Base-by-base conservation (phyloP, 2,113 vertebrate genomes). In the Leiothrix lutea region DNA sequence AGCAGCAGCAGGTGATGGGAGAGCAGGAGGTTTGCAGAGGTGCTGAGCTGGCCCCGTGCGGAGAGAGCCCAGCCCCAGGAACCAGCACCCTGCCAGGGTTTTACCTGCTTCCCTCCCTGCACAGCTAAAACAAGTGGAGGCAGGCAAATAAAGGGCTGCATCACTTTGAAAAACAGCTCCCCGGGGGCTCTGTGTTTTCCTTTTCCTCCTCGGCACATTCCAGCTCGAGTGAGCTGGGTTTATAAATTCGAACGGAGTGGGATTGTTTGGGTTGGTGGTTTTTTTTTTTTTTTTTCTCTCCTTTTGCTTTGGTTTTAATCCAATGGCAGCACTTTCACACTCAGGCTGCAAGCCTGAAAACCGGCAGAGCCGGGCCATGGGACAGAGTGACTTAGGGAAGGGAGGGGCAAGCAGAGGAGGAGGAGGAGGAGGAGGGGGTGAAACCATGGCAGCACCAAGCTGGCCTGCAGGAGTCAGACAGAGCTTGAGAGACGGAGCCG, bases 131-230 rank as follows among this genome's bases (percentile, higher is more conserved):
- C 45, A 24, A 66, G 57, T 5, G 31, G 1, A 50, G 11, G 50
- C 67, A 74, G 70, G 15, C 45, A 71, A 71, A 92, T 33, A 61
- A 74, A 92, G 75, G 26, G 72, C 80, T 45, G 24, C 22, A 7
- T 8, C 26, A 11, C 65, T 88, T 42, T 60, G 79, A 94, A 26
- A 91, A 86, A 58, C 18, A 21, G 91, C 91, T 77, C 75, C 57
- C 86, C 2, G 8, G 48, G 69, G 71, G 56, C n/a, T 80, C 53
- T 21, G 53, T 85, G 51, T 66, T 91, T 95, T 86, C 69, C 72
- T 91, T 93, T 72, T 60, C 54, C 84, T 88, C 78, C 67, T 81
- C 31, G 2, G 78, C 80, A 69, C 78, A 47, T 85, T 84, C 60
- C 58, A 71, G 80, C 71, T 90, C 2, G 12, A 66, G 61, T 36